Conservation (phyloP, 2,797 vertebrate genomes). For the Macroramphosus scolopax region DNA sequence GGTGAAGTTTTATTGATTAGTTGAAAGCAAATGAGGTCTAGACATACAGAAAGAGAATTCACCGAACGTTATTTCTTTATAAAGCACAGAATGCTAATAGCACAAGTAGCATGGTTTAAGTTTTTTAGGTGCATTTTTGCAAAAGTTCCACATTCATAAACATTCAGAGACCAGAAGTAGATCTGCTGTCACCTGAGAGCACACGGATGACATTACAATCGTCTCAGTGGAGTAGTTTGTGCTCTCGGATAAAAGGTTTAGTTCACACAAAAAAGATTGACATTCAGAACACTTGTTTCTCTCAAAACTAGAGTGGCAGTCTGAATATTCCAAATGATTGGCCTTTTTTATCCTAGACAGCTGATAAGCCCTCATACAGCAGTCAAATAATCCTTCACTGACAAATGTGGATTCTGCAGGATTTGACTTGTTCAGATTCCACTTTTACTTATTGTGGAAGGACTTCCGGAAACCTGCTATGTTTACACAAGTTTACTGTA, state of each 20-base stretch:
- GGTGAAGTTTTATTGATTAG: constrained; percentile 73
- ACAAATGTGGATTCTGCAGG: too few species aligned
- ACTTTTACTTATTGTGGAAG: too few species aligned
- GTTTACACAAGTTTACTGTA: too few species aligned
- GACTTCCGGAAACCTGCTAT: too few species aligned
- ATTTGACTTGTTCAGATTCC: too few species aligned
- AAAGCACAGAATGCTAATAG: constrained; percentile 74
- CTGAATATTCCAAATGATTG: constrained; percentile 35
- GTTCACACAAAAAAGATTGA: constrained; percentile 56
- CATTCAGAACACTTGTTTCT: constrained; percentile 67
- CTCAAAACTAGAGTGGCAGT: constrained; percentile 33
- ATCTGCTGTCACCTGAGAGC: constrained; percentile 63
- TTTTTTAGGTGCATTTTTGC: constrained; percentile 71
- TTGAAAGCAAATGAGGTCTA: constrained; percentile 66
- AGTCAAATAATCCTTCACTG: constrained; percentile 13
- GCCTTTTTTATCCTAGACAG: constrained; percentile 25
- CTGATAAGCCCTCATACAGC: constrained; percentile 32
- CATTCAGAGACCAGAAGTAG: constrained; percentile 66
- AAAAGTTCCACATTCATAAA: constrained; percentile 73
- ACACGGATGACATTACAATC: constrained; percentile 65
- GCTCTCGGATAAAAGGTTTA: constrained; percentile 65
- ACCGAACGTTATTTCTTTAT: constrained; percentile 44
- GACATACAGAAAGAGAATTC: constrained; percentile 69
- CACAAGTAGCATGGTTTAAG: constrained; percentile 70
- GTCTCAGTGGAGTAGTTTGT: constrained; percentile 61